Evolutionary conservation across 92 coral and sea anemone species (phyloP), one percentile per base, ranked within the genome.

Genomic region (Palythoa heliodiscus): DNA sequence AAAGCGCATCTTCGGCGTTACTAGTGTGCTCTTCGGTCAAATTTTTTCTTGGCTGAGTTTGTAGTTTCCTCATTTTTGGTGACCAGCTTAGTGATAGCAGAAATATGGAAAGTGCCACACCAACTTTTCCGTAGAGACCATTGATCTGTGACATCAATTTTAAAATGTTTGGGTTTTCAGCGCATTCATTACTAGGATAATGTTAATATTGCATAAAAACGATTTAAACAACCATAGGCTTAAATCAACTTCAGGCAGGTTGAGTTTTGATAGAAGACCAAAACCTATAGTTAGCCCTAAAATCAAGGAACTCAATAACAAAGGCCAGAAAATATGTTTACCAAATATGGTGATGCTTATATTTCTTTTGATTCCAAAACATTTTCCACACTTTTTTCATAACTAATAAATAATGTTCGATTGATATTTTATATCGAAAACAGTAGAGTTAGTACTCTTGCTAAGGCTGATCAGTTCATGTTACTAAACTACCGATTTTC

Each of bases 81-180:
- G 90, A 87, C 92, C 92, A 90, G 70, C 88, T 83, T 22, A 85
- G 74, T 29, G 92, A 90, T 11, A 90, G 82, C 80, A 90, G 63
- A 23, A 83, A 11, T 14, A 87, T 38, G 11, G 88, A 63, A 37
- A 88, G 16, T 29, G 89, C 81, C 10, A 89, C 74, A 0, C 89
- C 89, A 13, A 89, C 68, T 80, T 60, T 40, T 8, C 75, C 78
- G 48, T 70, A 20, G 23, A 69, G 47, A 64, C 84, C 73, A 11
- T 80, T 48, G 58, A 80, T 80, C 84, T 80, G 43, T 47, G 14
- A 22, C 6, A 48, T 22, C 57, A 10, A 29, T 22, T 69, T 12
- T 11, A 69, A 3, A 24, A 69, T 13, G 25, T 64, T 64, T 64
- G 2, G 12, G 37, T 6, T 55, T 55, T 55, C 15, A 55, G 19